Evolutionary conservation across 2,888 invertebrate genomes (phyloP), one percentile per base, ranked within the genome.

Genomic region (Sphecodes monilicornis): DNA sequence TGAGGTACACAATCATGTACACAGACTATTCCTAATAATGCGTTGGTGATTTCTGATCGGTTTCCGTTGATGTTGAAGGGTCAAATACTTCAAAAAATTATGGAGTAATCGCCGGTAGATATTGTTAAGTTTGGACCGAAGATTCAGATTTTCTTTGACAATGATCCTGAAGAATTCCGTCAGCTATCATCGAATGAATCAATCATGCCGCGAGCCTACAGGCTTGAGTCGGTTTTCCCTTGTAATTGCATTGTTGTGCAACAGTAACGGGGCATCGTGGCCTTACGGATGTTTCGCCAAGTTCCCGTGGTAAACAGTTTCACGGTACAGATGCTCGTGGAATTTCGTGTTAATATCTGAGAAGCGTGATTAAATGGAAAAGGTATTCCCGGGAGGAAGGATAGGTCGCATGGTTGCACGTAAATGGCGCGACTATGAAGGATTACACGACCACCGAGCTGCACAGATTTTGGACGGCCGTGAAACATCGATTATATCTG

Each of bases 361-460:
- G 32, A n/a, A 54, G 36, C 29, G 39, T 57, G 57, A 74, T 73
- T 41, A 76, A 26, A 72, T 76, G 46, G 75, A 54, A 76, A 43
- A 76, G 54, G n/a, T 54, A 68, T 71, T 73, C 68, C 16, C n/a
- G 41, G 8, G 32, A 13, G 11, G 64, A 54, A 26, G 22, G n/a
- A n/a, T 22, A 22, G 50, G 22, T 39, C 29, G n/a, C 46, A 68
- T 46, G 54, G 75, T 22, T 76, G 71, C 68, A 46, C 54, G 74
- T 39, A 46, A 74, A 76, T 69, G 39, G 46, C 39, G 66, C 29
- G 50, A 16, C n/a, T 46, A 46, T 77, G 83, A 84, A 74, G 73
- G 74, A 77, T 82, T 76, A 46, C 64, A 57, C 6, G 39, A n/a
- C 26, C 41, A 26, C 43, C 6, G 36, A 16, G n/a, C 26, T 26